A percentile compares a stretch with the other conserved stretches of the same genome.
phyloP scores from a whole-genome alignment of 2,113 vertebrate species.

The Numida meleagris region DNA sequence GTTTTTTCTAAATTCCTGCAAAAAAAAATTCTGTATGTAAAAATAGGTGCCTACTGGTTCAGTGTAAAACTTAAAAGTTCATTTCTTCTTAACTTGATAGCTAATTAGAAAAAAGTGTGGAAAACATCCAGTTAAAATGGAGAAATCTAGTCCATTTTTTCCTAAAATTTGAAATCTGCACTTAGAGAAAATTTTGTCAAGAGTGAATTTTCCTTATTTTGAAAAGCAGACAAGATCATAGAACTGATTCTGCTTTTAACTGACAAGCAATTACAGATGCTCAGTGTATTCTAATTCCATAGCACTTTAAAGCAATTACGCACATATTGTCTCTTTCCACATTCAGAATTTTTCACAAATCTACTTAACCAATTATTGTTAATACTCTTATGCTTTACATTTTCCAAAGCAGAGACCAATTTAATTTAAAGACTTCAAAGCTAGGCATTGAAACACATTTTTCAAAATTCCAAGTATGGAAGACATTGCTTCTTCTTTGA shows the following conservation, averaged over 20 bases:
- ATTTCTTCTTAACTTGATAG: background rate
- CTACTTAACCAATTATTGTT: background rate
- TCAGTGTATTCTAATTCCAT: background rate
- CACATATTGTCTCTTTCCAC: constrained; percentile 2
- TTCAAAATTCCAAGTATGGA: background rate
- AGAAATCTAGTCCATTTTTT: rapidly evolving
- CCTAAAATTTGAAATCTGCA: background rate
- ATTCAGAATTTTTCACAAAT: background rate
- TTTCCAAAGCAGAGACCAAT: background rate
- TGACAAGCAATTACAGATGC: constrained; percentile 13
- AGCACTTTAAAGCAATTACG: constrained; percentile 15
- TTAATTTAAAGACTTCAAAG: background rate
- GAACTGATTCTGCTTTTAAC: background rate
- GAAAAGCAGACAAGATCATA: background rate
- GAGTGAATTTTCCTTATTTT: too few relatives aligned
- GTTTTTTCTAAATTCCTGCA: background rate
- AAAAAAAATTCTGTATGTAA: background rate
- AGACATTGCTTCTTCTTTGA: background rate
- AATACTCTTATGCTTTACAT: background rate
- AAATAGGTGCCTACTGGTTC: background rate
- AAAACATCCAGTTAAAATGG: background rate
- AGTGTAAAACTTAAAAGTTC: background rate
- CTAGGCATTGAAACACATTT: background rate
- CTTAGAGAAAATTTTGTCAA: background rate
- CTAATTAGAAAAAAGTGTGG: rapidly evolving